Conservation (phyloP, 2,888 invertebrate species). For the Eupithecia subfuscata region DNA sequence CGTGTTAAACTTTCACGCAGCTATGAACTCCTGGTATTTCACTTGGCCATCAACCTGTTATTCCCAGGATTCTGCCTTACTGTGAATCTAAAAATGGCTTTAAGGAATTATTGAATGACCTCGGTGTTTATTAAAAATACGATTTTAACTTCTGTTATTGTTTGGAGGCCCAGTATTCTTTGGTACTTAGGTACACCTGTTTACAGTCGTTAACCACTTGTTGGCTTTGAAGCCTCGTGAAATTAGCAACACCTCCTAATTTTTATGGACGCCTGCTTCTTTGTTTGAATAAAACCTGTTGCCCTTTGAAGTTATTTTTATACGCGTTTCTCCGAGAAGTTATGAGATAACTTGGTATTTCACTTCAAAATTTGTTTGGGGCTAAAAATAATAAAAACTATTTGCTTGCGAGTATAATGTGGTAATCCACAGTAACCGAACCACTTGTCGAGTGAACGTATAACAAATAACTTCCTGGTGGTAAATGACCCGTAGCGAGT, state of each 20-base stretch:
- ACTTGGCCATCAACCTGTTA: slow-evolving; percentile 31
- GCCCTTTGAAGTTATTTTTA: neutral
- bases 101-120: neutral
- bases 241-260: neutral
- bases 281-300: neutral
- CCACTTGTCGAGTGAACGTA: no score
- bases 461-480: no score
- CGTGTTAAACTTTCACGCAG: slow-evolving; percentile 1
- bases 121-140: neutral
- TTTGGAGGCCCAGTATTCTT: slow-evolving; percentile 7
- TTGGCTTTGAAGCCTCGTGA: neutral
- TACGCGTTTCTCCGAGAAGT: neutral
- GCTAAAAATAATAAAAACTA: no score
- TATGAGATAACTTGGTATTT: neutral
- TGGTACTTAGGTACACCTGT: slow-evolving; percentile 1
- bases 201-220: slow-evolving; percentile 8
- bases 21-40: slow-evolving; percentile 23
- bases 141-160: neutral
- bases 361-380: no score
- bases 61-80: neutral
- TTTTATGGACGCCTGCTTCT: slow-evolving; percentile 9
- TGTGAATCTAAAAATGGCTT: neutral
- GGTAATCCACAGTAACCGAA: no score
- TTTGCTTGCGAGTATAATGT: no score
- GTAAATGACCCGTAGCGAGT: no score